Base-by-base conservation (phyloP, 2,888 invertebrate genomes). In the Cylindroiulus punctatus region DNA sequence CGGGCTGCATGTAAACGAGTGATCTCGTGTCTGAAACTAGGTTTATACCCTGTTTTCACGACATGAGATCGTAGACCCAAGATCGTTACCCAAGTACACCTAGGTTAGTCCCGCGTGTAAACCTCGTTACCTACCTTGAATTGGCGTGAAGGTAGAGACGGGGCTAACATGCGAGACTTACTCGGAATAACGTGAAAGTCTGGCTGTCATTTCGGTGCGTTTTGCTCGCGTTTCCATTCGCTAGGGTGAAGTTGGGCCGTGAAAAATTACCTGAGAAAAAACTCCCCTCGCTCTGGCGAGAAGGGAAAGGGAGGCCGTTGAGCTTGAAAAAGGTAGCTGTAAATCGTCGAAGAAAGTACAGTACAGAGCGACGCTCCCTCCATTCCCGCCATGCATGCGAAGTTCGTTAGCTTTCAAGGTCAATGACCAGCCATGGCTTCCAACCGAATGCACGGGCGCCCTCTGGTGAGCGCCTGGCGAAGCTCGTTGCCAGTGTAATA, bases 321-420 rank as follows among this genome's bases (percentile, higher is more conserved):
- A 76, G 76, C 76, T 76, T 83, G 84, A 40, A 83, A 83, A 47
- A 83, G 76, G 30, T 76, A 76, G 76, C 76, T 76, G 76, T 76
- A 76, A 76, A 76, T 76, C 30, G 76, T 30, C 26, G 30, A 76
- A 30, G 30, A 76, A 76, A 76, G 76, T 32, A 76, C 76, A 76
- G 76, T 76, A 76, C 32, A 76, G 76, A 76, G 32, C 76, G 76
- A 76, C 76, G 30, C 76, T 76, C 76, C 26, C 65, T 76, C 76
- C 30, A 12, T 26, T 76, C 30, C 76, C 76, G 30, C 76, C 76
- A 76, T 76, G 14, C 14, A 8, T 7, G 36, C 36, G 3, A 76
- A 76, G 76, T 76, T 76, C 76, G 76, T 76, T 76, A 76, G 76
- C 26, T 82, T 84, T 86, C 86, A 86, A 86, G 86, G 86, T 86